Evolutionary conservation across 2,113 vertebrate species (phyloP).

Genomic region (Scopus umbretta): DNA sequence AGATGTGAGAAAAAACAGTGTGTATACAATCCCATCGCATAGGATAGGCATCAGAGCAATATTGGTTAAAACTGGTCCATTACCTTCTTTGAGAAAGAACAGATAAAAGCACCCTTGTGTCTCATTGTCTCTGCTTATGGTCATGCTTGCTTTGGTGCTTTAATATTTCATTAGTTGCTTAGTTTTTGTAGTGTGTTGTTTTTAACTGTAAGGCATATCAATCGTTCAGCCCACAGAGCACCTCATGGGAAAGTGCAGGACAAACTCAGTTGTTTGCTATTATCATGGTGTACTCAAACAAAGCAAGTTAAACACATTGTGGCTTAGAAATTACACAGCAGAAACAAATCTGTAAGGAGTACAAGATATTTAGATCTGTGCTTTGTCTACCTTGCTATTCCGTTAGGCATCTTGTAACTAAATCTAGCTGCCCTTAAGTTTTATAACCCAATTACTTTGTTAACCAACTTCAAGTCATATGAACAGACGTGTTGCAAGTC

Average conservation of each 20-base stretch:
- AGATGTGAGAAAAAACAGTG: neutral
- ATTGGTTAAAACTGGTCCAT: conserved; percentile 2
- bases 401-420: neutral
- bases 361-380: neutral
- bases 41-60: neutral
- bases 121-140: conserved; percentile 15
- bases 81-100: neutral
- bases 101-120: neutral
- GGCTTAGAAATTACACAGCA: neutral
- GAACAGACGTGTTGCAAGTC: accelerated
- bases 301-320: neutral
- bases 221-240: neutral
- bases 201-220: neutral
- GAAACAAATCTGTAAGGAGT: neutral
- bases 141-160: neutral
- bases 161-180: conserved; percentile 41
- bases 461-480: neutral
- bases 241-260: neutral
- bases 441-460: neutral
- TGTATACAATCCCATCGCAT: neutral
- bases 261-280: neutral
- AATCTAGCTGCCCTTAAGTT: neutral
- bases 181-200: neutral
- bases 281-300: neutral
- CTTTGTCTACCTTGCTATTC: neutral